Conservation (phyloP, 2,797 vertebrate species). For the Myotis vivesi region DNA sequence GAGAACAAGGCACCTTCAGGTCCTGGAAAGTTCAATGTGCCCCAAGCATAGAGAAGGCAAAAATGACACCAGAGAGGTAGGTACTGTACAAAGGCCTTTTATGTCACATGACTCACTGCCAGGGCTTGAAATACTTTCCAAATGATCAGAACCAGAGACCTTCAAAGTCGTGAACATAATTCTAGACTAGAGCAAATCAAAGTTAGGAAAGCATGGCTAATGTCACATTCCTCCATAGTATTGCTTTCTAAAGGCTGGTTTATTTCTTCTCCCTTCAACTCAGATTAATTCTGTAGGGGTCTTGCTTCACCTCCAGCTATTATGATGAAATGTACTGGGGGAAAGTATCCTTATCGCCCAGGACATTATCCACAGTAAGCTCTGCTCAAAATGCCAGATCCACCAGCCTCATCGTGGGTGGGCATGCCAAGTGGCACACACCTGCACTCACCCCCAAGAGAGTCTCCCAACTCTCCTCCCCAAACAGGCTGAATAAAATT, state of each 20-base stretch:
- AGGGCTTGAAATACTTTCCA: background rate
- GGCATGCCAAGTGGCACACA: accelerated
- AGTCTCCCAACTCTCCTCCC: background rate
- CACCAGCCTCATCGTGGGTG: background rate
- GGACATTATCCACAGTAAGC: background rate
- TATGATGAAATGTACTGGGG: background rate
- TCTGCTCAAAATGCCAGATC: background rate
- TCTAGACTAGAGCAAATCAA: background rate
- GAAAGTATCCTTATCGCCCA: background rate
- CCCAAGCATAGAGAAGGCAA: background rate
- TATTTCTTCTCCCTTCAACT: background rate
- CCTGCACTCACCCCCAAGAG: background rate
- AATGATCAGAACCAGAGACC: background rate
- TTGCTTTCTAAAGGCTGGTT: background rate
- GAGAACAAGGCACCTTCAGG: background rate
- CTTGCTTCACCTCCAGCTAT: background rate
- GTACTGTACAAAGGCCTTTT: background rate
- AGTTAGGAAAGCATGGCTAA: background rate
- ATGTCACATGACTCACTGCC: background rate
- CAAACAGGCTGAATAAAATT: background rate
- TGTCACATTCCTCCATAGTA: background rate
- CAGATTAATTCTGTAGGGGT: background rate
- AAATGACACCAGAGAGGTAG: background rate
- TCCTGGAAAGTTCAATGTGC: background rate
- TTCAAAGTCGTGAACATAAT: background rate